Evolutionary conservation across 2,113 vertebrate species (phyloP).

Genomic region (Euleptes europaea): DNA sequence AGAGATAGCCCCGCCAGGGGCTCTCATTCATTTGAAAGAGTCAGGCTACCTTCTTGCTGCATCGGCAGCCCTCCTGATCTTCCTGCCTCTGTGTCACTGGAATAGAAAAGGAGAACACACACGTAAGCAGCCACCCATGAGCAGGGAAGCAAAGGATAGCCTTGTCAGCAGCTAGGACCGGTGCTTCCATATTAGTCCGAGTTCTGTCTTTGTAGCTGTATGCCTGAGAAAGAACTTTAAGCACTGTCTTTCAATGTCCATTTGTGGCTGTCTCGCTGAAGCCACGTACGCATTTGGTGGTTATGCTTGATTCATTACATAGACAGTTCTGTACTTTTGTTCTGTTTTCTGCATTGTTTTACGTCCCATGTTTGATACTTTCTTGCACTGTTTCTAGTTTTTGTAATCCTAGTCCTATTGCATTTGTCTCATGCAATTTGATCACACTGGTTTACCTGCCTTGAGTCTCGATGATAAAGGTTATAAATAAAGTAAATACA

Average conservation of each 20-base stretch:
- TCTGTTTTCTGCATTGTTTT: no score
- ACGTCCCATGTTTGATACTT: no score
- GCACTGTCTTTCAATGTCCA: neutral
- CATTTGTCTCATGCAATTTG: no score
- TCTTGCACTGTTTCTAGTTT: no score
- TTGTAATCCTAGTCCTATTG: no score
- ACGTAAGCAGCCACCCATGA: neutral
- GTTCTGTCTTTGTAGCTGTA: neutral
- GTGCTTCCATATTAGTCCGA: neutral
- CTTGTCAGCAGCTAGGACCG: neutral
- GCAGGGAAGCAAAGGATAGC: no score
- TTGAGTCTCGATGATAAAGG: no score
- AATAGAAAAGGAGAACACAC: neutral
- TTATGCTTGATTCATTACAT: no score
- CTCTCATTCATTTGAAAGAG: neutral
- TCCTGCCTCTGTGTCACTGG: neutral
- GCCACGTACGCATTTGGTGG: neutral
- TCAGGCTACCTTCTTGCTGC: neutral
- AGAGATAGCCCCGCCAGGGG: neutral
- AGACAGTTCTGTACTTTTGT: no score
- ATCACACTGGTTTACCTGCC: no score
- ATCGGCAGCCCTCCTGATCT: neutral
- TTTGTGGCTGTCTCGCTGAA: neutral
- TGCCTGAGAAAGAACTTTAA: neutral
- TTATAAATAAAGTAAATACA: no score